phyloP scores from a whole-genome alignment of 2,888 invertebrate genomes.

The Synergus laeviventris region DNA sequence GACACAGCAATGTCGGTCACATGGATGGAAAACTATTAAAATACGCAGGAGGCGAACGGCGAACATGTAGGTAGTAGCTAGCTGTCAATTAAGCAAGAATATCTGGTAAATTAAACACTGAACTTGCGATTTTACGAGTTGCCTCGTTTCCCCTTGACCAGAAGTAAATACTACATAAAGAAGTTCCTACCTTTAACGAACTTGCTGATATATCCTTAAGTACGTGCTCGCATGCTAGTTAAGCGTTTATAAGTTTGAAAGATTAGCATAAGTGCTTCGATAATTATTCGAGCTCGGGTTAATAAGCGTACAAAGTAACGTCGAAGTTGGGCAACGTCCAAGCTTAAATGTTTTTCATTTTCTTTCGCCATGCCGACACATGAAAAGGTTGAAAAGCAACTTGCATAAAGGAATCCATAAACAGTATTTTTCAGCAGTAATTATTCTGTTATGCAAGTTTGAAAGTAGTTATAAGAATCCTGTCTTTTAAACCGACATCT shows the following conservation, averaged over 20 bases:
- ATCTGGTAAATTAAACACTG: constrained; percentile 49
- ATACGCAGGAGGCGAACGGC: constrained; percentile 30
- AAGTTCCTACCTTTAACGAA: constrained; percentile 43
- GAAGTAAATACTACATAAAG: constrained; percentile 31
- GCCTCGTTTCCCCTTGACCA: constrained; percentile 48
- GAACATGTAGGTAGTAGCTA: constrained; percentile 34
- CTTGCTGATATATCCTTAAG: constrained; percentile 42
- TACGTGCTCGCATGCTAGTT: constrained; percentile 51
- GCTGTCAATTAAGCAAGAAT: constrained; percentile 52
- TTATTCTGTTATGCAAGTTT: background rate
- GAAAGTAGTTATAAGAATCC: background rate
- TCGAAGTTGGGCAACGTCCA: constrained; percentile 10
- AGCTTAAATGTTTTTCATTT: background rate
- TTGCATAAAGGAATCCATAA: background rate
- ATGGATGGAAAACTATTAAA: constrained; percentile 36
- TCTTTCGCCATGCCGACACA: background rate
- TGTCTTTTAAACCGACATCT: background rate
- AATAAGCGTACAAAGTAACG: constrained; percentile 35
- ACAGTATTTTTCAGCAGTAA: background rate
- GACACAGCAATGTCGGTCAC: constrained; percentile 37
- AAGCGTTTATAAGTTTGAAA: constrained; percentile 51
- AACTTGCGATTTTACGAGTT: constrained; percentile 50
- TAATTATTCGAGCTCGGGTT: constrained; percentile 45
- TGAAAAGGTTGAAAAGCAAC: constrained; percentile 4
- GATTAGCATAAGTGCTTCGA: constrained; percentile 46